Evolutionary conservation across 2,113 vertebrate genomes (phyloP).

Genomic region (Takifugu bimaculatus): DNA sequence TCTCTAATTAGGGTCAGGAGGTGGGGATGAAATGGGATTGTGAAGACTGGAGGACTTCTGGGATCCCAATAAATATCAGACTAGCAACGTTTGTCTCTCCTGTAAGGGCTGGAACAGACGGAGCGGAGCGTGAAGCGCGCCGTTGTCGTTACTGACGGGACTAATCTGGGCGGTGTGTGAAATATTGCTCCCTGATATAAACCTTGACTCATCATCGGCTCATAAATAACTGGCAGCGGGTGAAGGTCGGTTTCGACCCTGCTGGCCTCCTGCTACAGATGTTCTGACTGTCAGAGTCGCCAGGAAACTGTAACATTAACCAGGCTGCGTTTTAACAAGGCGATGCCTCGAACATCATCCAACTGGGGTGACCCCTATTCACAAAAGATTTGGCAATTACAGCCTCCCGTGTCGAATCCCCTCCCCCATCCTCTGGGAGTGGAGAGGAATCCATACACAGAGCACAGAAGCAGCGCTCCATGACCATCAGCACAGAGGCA

Average conservation of each 20-base stretch:
- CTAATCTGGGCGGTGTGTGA: conserved; percentile 17
- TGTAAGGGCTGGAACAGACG: conserved; percentile 21
- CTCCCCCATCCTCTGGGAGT: conserved; percentile 67
- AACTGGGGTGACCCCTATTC: conserved; percentile 65
- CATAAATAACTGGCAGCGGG: conserved; percentile 54
- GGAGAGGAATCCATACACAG: conserved; percentile 66
- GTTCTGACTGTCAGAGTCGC: conserved; percentile 42
- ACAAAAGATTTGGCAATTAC: conserved; percentile 75
- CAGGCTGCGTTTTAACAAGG: conserved; percentile 39
- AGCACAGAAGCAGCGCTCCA: conserved; percentile 62
- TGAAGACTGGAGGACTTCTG: conserved; percentile 32
- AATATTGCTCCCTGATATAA: conserved; percentile 49
- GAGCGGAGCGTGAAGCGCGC: conserved; percentile 9
- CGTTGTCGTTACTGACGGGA: conserved; percentile 24
- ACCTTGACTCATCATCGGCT: conserved; percentile 61
- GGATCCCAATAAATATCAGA: conserved; percentile 23
- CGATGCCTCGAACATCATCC: conserved; percentile 50
- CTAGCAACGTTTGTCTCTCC: conserved; percentile 17
- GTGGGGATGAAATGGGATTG: conserved; percentile 33
- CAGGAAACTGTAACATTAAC: conserved; percentile 47
- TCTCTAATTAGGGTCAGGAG: conserved; percentile 62
- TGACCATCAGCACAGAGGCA: conserved; percentile 63
- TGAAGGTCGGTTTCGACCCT: conserved; percentile 41
- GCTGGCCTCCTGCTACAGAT: conserved; percentile 46
- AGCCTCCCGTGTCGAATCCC: conserved; percentile 64